Evolutionary conservation across 1,140 invertebrate genomes (phyloP), one percentile per base, ranked within the genome.

Genomic region (Thrips palmi): DNA sequence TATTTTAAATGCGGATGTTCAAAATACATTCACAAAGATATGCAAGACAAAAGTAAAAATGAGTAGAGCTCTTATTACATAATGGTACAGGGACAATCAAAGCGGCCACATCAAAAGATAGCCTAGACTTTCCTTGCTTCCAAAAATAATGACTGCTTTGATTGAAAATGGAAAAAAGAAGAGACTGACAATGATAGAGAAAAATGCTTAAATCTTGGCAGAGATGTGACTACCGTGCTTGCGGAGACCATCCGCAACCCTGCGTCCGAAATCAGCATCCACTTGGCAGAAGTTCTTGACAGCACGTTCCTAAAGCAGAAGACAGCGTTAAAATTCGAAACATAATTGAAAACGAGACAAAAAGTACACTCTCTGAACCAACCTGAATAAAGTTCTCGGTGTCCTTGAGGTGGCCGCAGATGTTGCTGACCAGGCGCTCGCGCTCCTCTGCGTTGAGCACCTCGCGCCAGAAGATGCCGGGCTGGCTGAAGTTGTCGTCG

Each of bases 401-500:
- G 48, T 74, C 62, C 41, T 70, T 71, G 23, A 94, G 49, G 56
- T 79, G 71, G 1, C 59, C 71, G 4, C 74, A 83, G 57, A 97
- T 74, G 50, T 96, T 96, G 31, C 70, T 56, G 1, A 82, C 71
- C 35, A 87, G 54, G 28, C 86, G 67, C 25, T 70, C 61, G 46
- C 71, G 70, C 40, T 74, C 82, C 2, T 67, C 72, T 14, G 71
- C 65, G 43, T 75, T 70, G 37, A 97, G 62, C 1, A 81, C 74
- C 45, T 84, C 74, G 18, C 67, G 70, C 67, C 77, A 97, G 59
- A 97, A 92, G 6, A 59, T 49, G 8, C 65, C 70, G 0, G 74
- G 72, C 60, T 98, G 93, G 1, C 70, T 65, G 56, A 75, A 96
- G 56, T 97, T 92, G 50, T 97, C 89, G 45, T 91, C 86, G 50